Conservation (phyloP, 2,113 vertebrate species). For the Menura novaehollandiae region DNA sequence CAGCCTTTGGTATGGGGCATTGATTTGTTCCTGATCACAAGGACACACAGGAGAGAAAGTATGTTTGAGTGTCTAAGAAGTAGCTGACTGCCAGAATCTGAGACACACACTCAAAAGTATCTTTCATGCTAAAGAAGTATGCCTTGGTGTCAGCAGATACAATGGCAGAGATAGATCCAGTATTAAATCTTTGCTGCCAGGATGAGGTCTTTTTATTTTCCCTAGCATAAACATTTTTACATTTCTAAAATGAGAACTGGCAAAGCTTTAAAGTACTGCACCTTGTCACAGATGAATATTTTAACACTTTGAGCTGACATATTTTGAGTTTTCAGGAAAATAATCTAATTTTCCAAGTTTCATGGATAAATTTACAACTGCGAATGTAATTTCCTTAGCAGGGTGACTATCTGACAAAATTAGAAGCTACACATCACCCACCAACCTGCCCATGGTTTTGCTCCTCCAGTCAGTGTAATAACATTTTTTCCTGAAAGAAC, state of each 20-base stretch:
- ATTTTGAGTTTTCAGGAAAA: slow-evolving; percentile 4
- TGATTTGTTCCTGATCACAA: not conserved
- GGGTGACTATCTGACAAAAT: slow-evolving; percentile 54
- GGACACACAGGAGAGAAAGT: not conserved
- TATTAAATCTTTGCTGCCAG: not conserved
- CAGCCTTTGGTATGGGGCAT: not conserved
- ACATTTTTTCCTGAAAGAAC: slow-evolving; percentile 91
- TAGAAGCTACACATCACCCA: slow-evolving; percentile 67
- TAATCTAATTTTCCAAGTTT: not conserved
- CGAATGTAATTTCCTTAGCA: slow-evolving; percentile 21
- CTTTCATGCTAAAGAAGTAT: not conserved
- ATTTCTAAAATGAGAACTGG: not conserved
- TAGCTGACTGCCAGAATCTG: not conserved
- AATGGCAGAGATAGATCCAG: not conserved
- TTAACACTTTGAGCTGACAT: not conserved
- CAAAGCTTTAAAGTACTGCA: not conserved
- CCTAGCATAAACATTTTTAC: not conserved
- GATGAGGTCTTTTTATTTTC: not conserved
- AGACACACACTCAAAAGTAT: not conserved
- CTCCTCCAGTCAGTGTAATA: slow-evolving; percentile 95
- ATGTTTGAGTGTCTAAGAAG: not conserved
- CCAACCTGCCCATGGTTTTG: slow-evolving; percentile 93
- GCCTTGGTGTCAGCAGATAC: not conserved
- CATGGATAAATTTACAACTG: slow-evolving; percentile 70
- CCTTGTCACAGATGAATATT: not conserved